phyloP scores from a whole-genome alignment of 2,888 invertebrate species.

The Dicyrtoma fusca region DNA sequence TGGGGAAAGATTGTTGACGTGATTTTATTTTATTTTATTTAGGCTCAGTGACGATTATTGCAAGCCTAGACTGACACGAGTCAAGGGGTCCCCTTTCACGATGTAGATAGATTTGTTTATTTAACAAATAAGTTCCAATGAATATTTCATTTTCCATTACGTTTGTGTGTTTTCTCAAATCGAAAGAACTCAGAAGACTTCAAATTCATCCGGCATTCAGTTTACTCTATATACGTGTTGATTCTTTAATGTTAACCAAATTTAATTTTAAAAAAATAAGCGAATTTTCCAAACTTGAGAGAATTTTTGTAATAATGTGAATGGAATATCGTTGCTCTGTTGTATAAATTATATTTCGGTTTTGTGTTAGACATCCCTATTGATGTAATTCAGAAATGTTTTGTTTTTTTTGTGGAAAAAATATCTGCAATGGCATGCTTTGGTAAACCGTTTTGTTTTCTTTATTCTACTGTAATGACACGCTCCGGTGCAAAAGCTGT shows the following conservation, averaged over 20 bases:
- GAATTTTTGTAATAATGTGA: too few species aligned
- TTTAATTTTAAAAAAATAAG: too few species aligned
- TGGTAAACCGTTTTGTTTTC: conserved; percentile 16
- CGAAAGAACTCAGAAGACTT: conserved; percentile 9
- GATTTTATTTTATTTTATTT: conserved; percentile 63
- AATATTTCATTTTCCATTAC: conserved; percentile 14
- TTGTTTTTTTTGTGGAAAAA: conserved; percentile 10
- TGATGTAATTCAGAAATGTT: conserved; percentile 9
- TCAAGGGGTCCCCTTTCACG: conserved; percentile 32
- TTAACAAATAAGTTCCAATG: conserved; percentile 3
- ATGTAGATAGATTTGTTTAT: conserved; percentile 25
- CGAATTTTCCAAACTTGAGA: too few species aligned
- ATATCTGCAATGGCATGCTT: conserved; percentile 14
- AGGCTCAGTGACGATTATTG: conserved; percentile 55
- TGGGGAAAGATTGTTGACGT: not conserved
- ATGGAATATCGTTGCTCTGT: too few species aligned
- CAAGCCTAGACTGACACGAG: conserved; percentile 49
- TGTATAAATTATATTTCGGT: not conserved
- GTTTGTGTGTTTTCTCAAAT: conserved; percentile 8
- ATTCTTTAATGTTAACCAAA: conserved; percentile 3
- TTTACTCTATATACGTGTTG: conserved; percentile 13
- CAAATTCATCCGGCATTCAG: conserved; percentile 10
- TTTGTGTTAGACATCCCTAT: conserved; percentile 10
- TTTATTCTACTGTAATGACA: conserved; percentile 13
- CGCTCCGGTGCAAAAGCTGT: conserved; percentile 26